These are phyloP conservation scores for Cepphus grylle DNA, from an alignment of 2,113 vertebrate genomes.

Conservation along the genomic window DNA sequence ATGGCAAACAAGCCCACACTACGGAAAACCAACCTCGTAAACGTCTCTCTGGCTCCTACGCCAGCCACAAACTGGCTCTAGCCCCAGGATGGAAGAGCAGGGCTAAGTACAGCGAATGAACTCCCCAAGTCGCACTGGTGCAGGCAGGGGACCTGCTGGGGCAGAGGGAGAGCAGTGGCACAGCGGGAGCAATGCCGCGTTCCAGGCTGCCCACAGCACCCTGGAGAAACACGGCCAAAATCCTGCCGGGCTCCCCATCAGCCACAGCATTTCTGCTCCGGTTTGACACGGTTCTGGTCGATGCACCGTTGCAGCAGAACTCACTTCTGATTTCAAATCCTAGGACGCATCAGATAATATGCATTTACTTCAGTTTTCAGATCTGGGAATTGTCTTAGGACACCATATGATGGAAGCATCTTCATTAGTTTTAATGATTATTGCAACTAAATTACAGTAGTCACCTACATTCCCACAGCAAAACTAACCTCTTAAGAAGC, in stretches of 20 bases:
- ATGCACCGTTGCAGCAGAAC: accelerated
- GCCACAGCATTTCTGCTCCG: accelerated
- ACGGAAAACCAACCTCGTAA: accelerated
- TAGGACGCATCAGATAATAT: no score
- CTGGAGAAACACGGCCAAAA: no score
- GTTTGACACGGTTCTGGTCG: accelerated
- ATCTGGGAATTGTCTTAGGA: background rate
- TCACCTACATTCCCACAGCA: background rate
- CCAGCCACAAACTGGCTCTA: background rate
- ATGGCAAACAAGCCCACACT: background rate
- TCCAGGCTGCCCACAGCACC: background rate
- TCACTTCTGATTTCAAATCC: background rate
- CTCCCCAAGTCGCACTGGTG: accelerated
- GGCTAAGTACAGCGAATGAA: no score
- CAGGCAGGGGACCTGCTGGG: background rate
- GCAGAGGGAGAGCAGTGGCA: background rate
- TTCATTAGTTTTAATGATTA: background rate
- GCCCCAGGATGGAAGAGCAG: accelerated
- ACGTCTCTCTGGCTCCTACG: accelerated
- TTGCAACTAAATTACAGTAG: background rate
- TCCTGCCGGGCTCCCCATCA: accelerated
- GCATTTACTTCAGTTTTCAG: background rate
- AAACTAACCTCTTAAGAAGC: background rate
- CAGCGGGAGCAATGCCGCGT: accelerated
- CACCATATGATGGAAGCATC: background rate